phyloP scores from a whole-genome alignment of 2,888 invertebrate genomes.

The Amphimallon solstitiale region DNA sequence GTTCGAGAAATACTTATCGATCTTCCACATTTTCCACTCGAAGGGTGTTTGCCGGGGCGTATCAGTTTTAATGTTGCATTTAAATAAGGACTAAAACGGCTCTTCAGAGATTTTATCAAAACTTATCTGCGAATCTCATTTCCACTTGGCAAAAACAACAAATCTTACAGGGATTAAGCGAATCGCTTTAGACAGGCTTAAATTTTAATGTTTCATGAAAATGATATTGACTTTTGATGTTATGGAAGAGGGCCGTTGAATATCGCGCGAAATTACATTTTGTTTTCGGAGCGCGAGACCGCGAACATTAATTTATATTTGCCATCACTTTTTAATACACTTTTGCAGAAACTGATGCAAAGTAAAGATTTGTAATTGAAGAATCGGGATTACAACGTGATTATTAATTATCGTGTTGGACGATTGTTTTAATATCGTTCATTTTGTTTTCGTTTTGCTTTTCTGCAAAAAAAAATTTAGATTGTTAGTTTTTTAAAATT shows the following conservation, averaged over 20 bases:
- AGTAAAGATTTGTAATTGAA: too few species aligned
- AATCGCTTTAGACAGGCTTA: constrained; percentile 6
- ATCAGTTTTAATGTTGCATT: constrained; percentile 23
- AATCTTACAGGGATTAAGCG: constrained; percentile 21
- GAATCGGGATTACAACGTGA: too few species aligned
- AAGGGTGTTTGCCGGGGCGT: background rate
- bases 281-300: background rate
- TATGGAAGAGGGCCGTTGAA: background rate
- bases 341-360: too few species aligned
- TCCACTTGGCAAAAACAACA: constrained; percentile 28
- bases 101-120: constrained; percentile 16
- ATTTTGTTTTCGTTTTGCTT: too few species aligned
- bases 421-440: too few species aligned
- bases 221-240: constrained; percentile 9
- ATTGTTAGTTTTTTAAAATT: too few species aligned
- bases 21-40: constrained; percentile 16
- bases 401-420: too few species aligned
- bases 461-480: too few species aligned
- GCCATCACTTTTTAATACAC: too few species aligned
- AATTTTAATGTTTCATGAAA: constrained; percentile 24
- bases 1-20: constrained; percentile 18
- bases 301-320: too few species aligned
- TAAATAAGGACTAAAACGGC: constrained; percentile 4
- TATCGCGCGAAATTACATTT: background rate
- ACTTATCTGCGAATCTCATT: constrained; percentile 29